Evolutionary conservation across 2,113 vertebrate genomes (phyloP).

Genomic region (Chaetura pelagica): DNA sequence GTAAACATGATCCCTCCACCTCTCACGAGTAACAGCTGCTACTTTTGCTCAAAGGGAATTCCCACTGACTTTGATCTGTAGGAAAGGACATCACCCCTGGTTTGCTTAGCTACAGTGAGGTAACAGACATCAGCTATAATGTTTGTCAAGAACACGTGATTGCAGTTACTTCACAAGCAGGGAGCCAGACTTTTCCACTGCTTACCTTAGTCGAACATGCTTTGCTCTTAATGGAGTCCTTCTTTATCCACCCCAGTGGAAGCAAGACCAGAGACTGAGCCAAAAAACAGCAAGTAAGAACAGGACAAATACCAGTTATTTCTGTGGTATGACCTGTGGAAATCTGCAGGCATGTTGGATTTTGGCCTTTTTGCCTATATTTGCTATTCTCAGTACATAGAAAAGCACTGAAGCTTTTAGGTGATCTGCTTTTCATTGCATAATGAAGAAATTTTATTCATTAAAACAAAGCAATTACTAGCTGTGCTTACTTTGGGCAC

Average conservation of each 20-base stretch:
- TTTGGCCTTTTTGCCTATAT: background rate
- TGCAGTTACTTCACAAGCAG: background rate
- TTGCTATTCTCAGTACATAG: background rate
- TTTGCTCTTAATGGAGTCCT: background rate
- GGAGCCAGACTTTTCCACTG: background rate
- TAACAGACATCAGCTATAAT: background rate
- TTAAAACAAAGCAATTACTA: background rate
- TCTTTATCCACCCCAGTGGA: background rate
- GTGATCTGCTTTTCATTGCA: background rate
- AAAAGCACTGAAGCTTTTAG: background rate
- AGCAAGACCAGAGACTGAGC: background rate
- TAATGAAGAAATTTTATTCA: background rate
- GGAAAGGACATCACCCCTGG: background rate
- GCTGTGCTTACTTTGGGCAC: background rate
- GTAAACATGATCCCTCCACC: constrained; percentile 7
- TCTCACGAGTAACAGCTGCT: constrained; percentile 45
- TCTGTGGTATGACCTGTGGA: background rate
- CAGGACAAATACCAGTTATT: background rate
- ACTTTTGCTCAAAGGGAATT: constrained; percentile 61
- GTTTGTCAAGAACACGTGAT: background rate
- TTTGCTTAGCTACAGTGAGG: background rate
- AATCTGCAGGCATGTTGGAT: background rate
- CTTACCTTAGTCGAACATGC: background rate
- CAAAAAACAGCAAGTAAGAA: background rate
- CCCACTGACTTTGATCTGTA: constrained; percentile 43